A percentile compares a stretch with the other conserved stretches of the same genome.
These are phyloP conservation scores for Xanthorhoe spadicearia DNA, from an alignment of 2,888 invertebrate species.

Conservation along the genomic window DNA sequence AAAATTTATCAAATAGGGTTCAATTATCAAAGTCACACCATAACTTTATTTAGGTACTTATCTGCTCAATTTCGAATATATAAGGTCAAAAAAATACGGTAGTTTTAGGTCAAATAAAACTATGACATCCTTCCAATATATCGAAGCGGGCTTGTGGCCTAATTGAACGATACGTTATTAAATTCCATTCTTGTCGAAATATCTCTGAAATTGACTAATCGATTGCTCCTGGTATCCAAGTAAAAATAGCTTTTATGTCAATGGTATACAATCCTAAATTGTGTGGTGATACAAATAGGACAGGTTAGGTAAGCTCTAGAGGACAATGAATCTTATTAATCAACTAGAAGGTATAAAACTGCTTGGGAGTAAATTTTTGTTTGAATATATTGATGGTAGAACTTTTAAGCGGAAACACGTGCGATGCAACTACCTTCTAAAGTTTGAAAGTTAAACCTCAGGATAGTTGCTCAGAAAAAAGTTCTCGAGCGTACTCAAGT, in stretches of 20 bases:
- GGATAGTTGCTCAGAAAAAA: too few relatives aligned
- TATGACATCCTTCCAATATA: conserved; percentile 26
- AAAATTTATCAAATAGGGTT: not conserved
- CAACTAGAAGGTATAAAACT: conserved; percentile 1
- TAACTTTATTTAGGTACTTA: too few relatives aligned
- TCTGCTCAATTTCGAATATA: not conserved
- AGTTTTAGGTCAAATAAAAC: conserved; percentile 6
- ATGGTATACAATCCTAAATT: conserved; percentile 3
- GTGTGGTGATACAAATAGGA: conserved; percentile 1
- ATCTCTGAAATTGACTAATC: conserved; percentile 36
- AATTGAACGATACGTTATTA: conserved; percentile 44
- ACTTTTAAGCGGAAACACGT: not conserved
- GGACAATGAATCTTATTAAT: not conserved
- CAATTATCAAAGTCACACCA: too few relatives aligned
- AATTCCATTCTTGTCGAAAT: conserved; percentile 43
- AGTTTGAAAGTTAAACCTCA: too few relatives aligned
- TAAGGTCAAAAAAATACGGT: not conserved
- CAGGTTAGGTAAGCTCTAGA: not conserved
- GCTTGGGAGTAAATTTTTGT: not conserved
- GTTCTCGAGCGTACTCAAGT: too few relatives aligned
- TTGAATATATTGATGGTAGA: not conserved
- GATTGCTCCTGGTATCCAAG: conserved; percentile 14
- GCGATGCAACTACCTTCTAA: not conserved
- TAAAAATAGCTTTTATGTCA: conserved; percentile 11
- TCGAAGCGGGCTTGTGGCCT: conserved; percentile 26